These are phyloP conservation scores for Galleria mellonella DNA, from an alignment of 1,140 invertebrate genomes.

Conservation along the genomic window DNA sequence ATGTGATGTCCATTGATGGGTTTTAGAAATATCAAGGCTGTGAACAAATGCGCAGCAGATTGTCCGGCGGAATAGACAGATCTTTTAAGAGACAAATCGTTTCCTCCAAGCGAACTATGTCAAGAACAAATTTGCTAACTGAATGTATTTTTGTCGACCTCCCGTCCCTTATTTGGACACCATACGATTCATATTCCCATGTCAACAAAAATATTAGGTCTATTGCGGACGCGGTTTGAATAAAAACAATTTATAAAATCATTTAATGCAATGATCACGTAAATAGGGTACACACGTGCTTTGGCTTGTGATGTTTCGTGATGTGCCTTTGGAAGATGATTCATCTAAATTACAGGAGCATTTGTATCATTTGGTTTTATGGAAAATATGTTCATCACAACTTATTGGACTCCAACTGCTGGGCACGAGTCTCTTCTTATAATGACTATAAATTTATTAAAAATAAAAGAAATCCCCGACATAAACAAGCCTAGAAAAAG, in stretches of 20 bases:
- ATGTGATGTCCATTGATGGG: too few species aligned
- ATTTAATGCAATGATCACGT: slow-evolving; percentile 28
- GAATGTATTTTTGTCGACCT: not conserved
- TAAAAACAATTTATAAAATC: slow-evolving; percentile 7
- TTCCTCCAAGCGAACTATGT: slow-evolving; percentile 41
- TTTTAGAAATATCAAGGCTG: too few species aligned
- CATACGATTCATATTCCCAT: slow-evolving; percentile 8
- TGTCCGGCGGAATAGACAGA: slow-evolving; percentile 16
- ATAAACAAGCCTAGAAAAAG: too few species aligned
- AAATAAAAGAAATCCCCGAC: too few species aligned
- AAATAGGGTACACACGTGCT: slow-evolving; percentile 37
- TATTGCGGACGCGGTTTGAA: slow-evolving; percentile 6
- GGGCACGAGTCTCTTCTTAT: too few species aligned
- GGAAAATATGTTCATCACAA: too few species aligned
- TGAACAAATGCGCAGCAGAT: too few species aligned
- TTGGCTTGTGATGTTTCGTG: slow-evolving; percentile 2
- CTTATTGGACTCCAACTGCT: too few species aligned
- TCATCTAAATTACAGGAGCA: too few species aligned
- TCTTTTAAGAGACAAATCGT: slow-evolving; percentile 30
- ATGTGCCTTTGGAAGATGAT: not conserved
- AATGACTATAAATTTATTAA: too few species aligned
- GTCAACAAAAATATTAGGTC: not conserved
- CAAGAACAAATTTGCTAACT: slow-evolving; percentile 27
- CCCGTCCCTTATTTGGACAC: not conserved
- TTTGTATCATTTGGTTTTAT: too few species aligned